Base-by-base conservation (phyloP, 1,140 invertebrate species). In the Drosophila carrolli region DNA sequence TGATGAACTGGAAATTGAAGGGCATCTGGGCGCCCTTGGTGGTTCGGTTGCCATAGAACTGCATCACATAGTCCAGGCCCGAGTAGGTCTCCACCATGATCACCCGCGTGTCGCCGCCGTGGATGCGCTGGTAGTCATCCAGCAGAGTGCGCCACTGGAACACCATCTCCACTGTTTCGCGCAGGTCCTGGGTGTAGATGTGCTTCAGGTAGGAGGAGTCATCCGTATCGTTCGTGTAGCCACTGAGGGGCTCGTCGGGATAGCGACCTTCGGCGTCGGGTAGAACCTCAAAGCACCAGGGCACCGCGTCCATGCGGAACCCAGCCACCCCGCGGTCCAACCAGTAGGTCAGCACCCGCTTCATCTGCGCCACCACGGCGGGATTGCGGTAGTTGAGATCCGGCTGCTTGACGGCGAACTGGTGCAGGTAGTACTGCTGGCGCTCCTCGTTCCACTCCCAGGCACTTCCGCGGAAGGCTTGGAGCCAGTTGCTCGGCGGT, bases 241-340 rank as follows among this genome's bases (percentile, higher is more conserved):
- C 93, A 27, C 93, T 93, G 11, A 92, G 61, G 0, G 95, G 94
- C 75, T 95, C 95, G 83, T 95, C 94, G 0, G 93, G 93, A 86
- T 94, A 94, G 1, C 89, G 76, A 3, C 93, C 93, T 8, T 91
- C 90, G 9, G 79, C 93, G 5, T 90, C 92, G 51, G 93, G 68
- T 7, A 63, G 93, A 0, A 91, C 93, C 92, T 95, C 95, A 61
- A 94, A 93, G 19, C 95, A 80, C 91, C 93, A 93, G 8, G 94
- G 93, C 7, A 96, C 93, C 13, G 95, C 94, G 71, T 95, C 94
- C 32, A 97, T 93, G 55, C 95, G 93, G 79, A 97, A 97, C 5
- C 96, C 97, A 91, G 95, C 95, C 0, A 97, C 95, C 3, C 95
- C 96, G 79, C 94, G 94, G 14, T 95, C 93, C 13, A 97, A 75